Conservation (phyloP, 2,888 invertebrate genomes). For the Hypsopygia costalis region DNA sequence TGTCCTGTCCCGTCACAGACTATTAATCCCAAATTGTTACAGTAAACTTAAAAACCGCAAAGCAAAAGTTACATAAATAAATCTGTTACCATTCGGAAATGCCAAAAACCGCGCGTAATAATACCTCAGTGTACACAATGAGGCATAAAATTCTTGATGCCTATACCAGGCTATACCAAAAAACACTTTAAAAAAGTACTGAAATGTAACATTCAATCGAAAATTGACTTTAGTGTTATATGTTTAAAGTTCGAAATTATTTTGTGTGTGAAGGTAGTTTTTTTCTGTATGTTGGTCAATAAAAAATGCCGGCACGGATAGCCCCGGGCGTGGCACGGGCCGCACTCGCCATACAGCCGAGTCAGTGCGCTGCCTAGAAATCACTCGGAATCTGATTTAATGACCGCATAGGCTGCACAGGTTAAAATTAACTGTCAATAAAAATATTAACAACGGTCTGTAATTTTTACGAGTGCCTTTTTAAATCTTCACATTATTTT, state of each 20-base stretch:
- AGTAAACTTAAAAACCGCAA: constrained; percentile 1
- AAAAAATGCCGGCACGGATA: constrained; percentile 18
- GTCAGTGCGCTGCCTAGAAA: constrained; percentile 19
- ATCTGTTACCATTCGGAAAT: constrained; percentile 19
- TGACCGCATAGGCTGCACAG: constrained; percentile 13
- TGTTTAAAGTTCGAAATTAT: constrained; percentile 11
- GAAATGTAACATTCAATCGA: constrained; percentile 7
- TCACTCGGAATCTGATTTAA: constrained; percentile 22
- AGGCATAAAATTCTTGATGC: constrained; percentile 34
- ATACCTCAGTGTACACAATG: constrained; percentile 33
- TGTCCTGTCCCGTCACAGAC: neutral
- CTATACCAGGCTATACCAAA: constrained; percentile 25
- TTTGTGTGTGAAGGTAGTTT: constrained; percentile 5
- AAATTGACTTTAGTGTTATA: constrained; percentile 5
- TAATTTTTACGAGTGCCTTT: constrained; percentile 4
- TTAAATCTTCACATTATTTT: neutral
- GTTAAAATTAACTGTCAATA: constrained; percentile 25
- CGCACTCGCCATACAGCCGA: constrained; percentile 22
- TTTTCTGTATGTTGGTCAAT: constrained; percentile 18
- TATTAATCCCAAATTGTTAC: too few species aligned
- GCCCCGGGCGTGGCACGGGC: constrained; percentile 40
- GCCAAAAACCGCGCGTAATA: constrained; percentile 25
- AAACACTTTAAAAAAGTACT: constrained; percentile 23
- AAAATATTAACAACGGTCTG: constrained; percentile 19
- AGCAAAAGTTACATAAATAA: constrained; percentile 18